Base-by-base conservation (phyloP, 2,888 invertebrate genomes). In the Zonitis immaculata region DNA sequence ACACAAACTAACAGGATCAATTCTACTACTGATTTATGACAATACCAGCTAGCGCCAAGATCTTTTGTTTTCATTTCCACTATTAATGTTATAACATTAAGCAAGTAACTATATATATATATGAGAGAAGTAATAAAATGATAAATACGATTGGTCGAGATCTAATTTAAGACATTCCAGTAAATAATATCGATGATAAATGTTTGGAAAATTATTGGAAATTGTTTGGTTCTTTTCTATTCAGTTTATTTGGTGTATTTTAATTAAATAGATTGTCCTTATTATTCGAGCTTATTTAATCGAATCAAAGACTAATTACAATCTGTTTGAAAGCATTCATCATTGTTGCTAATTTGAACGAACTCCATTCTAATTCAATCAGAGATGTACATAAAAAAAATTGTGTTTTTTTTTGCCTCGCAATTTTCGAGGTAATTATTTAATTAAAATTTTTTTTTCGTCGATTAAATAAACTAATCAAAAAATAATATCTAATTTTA, bases 1-100 rank as follows among this genome's bases (percentile, higher is more conserved):
- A 58, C 62, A 59, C 63, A n/a, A n/a, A 69, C 66, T 65, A 66
- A 66, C 67, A 68, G 63, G 64, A 66, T 66, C 66, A 68, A 68
- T 69, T 62, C 66, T 51, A 49, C 60, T 58, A 59, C 58, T 68
- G 67, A 68, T 69, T 69, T 68, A 68, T 66, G 56, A 63, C 51
- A 46, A 51, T 32, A n/a, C n/a, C n/a, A n/a, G 44, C 39, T 51
- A 42, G 42, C 8, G 63, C 52, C n/a, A n/a, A n/a, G 60, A 50
- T 51, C 55, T 57, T 58, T 57, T 61, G 56, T 60, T 60, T 60
- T 54, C 57, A 56, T 60, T 58, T 58, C 55, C 54, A 49, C 51
- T 60, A 48, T 50, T 57, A 57, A 52, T 54, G 51, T 56, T 48
- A 45, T 43, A 49, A 54, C 44, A 50, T 56, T 59, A 54, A 58